Percentiles rank a stretch among this genome's conserved stretches.
Conservation (phyloP, 1,140 invertebrate species). For the Prorops nasuta region DNA sequence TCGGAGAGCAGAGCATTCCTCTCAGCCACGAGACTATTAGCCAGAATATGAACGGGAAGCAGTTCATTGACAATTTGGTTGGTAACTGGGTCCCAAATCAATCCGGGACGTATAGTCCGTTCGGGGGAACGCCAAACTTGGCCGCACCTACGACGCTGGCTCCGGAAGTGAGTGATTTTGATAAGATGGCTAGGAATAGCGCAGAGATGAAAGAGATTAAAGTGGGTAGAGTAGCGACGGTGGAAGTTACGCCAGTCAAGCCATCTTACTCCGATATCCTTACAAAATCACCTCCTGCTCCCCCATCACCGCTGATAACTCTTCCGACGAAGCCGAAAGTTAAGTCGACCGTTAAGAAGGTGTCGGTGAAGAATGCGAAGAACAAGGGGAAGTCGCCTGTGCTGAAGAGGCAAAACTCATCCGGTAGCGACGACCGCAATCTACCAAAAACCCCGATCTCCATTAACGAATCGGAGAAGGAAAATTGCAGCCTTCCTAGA, state of each 20-base stretch:
- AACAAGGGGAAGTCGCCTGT: conserved; percentile 42
- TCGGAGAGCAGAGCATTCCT: conserved; percentile 39
- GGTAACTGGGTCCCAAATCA: conserved; percentile 80
- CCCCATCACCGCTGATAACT: conserved; percentile 39
- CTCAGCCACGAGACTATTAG: conserved; percentile 29
- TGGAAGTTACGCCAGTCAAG: conserved; percentile 83
- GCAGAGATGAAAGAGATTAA: conserved; percentile 56
- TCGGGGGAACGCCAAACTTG: conserved; percentile 60
- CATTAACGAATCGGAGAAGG: conserved; percentile 40
- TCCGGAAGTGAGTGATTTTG: conserved; percentile 26
- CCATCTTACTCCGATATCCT: conserved; percentile 81
- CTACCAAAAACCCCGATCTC: conserved; percentile 51
- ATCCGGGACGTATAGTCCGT: conserved; percentile 78
- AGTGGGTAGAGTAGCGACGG: conserved; percentile 72
- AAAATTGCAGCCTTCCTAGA: conserved; percentile 43
- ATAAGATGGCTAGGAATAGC: conserved; percentile 31
- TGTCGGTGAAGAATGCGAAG: conserved; percentile 41
- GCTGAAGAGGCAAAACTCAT: conserved; percentile 57
- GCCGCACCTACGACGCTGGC: conserved; percentile 36
- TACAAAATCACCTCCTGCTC: conserved; percentile 64
- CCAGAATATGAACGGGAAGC: conserved; percentile 50
- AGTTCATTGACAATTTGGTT: conserved; percentile 71
- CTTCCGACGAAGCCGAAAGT: conserved; percentile 42
- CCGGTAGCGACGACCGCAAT: conserved; percentile 57
- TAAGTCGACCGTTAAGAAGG: conserved; percentile 40